phyloP scores from a whole-genome alignment of 1,140 invertebrate genomes.

The Lepidotrigona ventralis region DNA sequence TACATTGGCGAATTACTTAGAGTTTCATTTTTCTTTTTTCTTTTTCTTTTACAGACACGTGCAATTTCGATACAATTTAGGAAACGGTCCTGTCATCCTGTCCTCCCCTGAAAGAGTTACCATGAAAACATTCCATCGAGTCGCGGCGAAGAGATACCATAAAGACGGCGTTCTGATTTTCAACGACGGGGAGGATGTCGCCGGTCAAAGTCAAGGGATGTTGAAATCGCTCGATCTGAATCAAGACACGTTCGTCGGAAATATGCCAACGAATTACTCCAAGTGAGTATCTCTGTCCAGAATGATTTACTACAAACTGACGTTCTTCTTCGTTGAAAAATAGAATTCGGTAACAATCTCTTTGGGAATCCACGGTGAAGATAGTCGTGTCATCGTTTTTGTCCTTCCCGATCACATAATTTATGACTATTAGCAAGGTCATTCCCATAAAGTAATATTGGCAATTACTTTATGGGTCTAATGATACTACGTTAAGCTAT shows the following conservation, averaged over 20 bases:
- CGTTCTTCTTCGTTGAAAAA: too few relatives aligned
- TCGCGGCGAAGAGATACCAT: slow-evolving; percentile 91
- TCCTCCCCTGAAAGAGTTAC: slow-evolving; percentile 87
- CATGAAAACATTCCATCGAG: slow-evolving; percentile 88
- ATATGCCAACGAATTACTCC: slow-evolving; percentile 87
- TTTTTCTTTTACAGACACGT: slow-evolving; percentile 77
- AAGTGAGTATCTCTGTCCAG: slow-evolving; percentile 80
- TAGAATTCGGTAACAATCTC: too few relatives aligned
- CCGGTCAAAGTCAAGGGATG: slow-evolving; percentile 89
- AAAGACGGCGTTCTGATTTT: slow-evolving; percentile 91
- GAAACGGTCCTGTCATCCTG: slow-evolving; percentile 90
- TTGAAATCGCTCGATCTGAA: slow-evolving; percentile 91
- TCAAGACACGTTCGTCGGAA: slow-evolving; percentile 91
- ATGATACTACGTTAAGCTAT: too few relatives aligned
- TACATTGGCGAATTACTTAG: neutral
- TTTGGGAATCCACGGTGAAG: too few relatives aligned
- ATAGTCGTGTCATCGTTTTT: too few relatives aligned
- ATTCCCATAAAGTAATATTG: too few relatives aligned
- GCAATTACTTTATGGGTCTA: too few relatives aligned
- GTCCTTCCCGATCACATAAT: too few relatives aligned
- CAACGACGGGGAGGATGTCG: slow-evolving; percentile 89
- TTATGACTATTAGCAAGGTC: too few relatives aligned
- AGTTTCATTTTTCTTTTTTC: too few relatives aligned
- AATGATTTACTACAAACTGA: too few relatives aligned
- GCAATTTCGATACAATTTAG: slow-evolving; percentile 90